phyloP scores from a whole-genome alignment of 1,140 invertebrate species.

The Colletes latitarsis region DNA sequence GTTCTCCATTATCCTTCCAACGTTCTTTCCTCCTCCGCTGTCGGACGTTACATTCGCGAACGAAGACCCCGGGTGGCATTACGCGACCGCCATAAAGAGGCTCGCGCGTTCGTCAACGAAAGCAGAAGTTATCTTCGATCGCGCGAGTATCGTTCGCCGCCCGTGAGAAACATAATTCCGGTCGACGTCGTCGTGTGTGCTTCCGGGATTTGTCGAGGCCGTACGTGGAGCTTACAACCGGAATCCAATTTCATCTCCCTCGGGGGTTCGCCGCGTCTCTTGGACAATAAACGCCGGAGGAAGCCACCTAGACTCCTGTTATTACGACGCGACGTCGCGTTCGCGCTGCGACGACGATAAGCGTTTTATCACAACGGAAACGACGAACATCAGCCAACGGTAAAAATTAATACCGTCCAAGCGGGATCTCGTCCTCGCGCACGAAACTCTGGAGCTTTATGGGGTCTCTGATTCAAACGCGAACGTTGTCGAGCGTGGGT shows the following conservation, averaged over 20 bases:
- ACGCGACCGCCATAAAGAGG: neutral
- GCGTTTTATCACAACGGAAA: slow-evolving; percentile 31
- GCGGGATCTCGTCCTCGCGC: neutral
- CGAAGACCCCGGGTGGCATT: neutral
- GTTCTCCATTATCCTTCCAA: slow-evolving; percentile 6
- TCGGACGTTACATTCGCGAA: neutral
- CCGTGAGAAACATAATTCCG: slow-evolving; percentile 28
- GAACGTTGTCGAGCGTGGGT: no score
- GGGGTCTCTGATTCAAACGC: no score
- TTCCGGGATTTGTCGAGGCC: slow-evolving; percentile 40
- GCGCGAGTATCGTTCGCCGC: slow-evolving; percentile 20
- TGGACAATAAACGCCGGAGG: slow-evolving; percentile 39
- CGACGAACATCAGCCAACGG: neutral
- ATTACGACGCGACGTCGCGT: neutral
- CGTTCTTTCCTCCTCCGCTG: neutral
- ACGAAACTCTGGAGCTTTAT: no score
- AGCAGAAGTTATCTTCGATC: slow-evolving; percentile 45
- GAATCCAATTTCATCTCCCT: slow-evolving; percentile 57
- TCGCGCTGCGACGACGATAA: neutral
- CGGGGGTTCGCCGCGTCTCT: slow-evolving; percentile 16
- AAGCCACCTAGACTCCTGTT: slow-evolving; percentile 25
- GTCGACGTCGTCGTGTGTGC: neutral
- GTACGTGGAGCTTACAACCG: slow-evolving; percentile 46
- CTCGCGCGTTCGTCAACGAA: neutral
- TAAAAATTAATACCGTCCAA: slow-evolving; percentile 8